Evolutionary conservation across 1,140 invertebrate genomes (phyloP).

Genomic region (Cyphomyrmex costatus): DNA sequence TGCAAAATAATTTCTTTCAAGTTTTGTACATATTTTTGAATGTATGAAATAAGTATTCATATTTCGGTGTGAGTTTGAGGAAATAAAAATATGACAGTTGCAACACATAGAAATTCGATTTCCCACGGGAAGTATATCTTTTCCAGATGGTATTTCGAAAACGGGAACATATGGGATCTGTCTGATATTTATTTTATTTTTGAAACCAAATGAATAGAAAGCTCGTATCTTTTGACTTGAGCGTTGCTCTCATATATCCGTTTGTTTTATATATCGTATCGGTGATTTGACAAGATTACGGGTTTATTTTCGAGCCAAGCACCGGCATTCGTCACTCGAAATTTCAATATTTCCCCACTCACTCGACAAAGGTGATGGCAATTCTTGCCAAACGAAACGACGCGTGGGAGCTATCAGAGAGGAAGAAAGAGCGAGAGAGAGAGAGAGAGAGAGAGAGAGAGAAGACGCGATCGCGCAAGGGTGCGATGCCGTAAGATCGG

Average conservation of each 20-base stretch:
- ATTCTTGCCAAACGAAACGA: conserved; percentile 43
- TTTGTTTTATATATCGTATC: conserved; percentile 38
- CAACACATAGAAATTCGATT: conserved; percentile 39
- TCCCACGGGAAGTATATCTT: conserved; percentile 43
- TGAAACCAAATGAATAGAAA: conserved; percentile 11
- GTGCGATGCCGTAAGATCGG: conserved; percentile 30
- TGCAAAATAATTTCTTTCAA: not conserved
- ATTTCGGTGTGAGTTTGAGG: not conserved
- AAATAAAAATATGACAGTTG: conserved; percentile 33
- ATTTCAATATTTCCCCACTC: conserved; percentile 34
- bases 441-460: not conserved
- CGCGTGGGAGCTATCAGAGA: conserved; percentile 1
- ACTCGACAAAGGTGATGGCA: conserved; percentile 28
- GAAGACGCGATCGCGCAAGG: conserved; percentile 16
- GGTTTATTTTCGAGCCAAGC: conserved; percentile 50
- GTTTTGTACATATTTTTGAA: not conserved
- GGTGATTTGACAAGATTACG: conserved; percentile 55
- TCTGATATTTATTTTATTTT: conserved; percentile 41
- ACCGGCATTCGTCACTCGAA: conserved; percentile 44
- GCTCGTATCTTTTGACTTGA: conserved; percentile 11
- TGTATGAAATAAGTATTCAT: conserved; percentile 6
- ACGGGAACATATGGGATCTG: conserved; percentile 23
- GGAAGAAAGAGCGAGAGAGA: not conserved
- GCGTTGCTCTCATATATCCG: conserved; percentile 6
- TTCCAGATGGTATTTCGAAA: conserved; percentile 41